phyloP scores from a whole-genome alignment of 2,113 vertebrate genomes.

The Alethe castanea region DNA sequence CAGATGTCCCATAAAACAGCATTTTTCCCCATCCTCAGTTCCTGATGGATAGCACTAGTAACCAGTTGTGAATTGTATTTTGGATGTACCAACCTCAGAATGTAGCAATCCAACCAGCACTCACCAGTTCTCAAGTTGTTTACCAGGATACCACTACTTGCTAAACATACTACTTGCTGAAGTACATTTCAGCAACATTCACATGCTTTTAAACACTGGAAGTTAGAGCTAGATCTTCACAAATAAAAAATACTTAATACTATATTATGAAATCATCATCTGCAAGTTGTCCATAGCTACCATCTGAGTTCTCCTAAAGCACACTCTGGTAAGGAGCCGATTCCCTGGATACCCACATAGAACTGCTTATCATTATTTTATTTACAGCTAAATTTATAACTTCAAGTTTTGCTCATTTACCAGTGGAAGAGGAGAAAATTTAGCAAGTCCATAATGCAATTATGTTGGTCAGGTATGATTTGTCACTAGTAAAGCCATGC shows the following conservation, averaged over 20 bases:
- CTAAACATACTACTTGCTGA: background rate
- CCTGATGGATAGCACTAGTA: background rate
- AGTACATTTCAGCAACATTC: background rate
- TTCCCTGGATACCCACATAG: background rate
- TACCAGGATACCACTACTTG: too few species aligned
- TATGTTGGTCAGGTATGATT: background rate
- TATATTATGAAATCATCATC: background rate
- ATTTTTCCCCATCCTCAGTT: background rate
- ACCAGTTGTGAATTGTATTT: background rate
- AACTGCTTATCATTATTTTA: background rate
- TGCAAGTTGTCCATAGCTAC: background rate
- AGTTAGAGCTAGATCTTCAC: background rate
- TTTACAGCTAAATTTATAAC: background rate
- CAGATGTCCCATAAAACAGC: background rate
- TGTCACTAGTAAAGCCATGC: background rate
- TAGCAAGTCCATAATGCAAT: background rate
- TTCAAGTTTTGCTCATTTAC: background rate
- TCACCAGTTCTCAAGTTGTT: background rate
- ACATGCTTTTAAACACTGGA: background rate
- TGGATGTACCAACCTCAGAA: background rate
- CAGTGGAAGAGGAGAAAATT: background rate
- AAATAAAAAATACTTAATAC: background rate
- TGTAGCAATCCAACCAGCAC: background rate
- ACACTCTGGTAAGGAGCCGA: rapidly evolving
- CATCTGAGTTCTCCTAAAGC: background rate